Evolutionary conservation across 2,113 vertebrate genomes (phyloP).

Genomic region (Python bivittatus): DNA sequence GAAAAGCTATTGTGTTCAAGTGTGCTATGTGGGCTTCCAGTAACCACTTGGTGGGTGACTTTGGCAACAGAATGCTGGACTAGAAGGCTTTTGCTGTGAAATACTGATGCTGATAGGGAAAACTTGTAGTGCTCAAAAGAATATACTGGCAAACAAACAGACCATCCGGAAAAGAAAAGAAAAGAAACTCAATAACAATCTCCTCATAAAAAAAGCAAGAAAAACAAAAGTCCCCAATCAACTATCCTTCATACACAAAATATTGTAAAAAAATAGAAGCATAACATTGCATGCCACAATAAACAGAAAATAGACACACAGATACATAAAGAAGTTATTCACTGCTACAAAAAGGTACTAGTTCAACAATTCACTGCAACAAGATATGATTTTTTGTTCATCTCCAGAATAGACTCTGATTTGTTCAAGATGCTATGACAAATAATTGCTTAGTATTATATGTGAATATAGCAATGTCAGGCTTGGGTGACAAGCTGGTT

Average conservation of each 20-base stretch:
- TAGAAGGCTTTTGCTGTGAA: background rate
- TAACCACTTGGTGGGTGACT: background rate
- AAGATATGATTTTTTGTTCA: background rate
- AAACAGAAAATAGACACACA: background rate
- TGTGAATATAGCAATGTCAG: too few relatives aligned
- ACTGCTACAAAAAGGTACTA: background rate
- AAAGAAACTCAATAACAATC: background rate
- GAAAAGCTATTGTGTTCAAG: background rate
- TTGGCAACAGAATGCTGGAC: background rate
- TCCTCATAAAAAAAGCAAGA: background rate
- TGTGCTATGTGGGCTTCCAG: background rate
- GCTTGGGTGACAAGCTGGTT: too few relatives aligned
- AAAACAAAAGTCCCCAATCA: background rate
- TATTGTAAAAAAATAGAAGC: background rate
- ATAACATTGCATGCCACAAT: background rate
- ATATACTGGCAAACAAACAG: background rate
- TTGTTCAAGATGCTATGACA: background rate
- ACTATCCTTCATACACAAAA: background rate
- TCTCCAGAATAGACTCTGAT: background rate
- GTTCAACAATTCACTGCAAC: background rate
- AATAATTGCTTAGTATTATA: background rate
- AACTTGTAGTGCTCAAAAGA: background rate
- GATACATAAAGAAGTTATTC: background rate
- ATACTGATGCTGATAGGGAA: background rate
- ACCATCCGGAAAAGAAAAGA: background rate